phyloP scores from a whole-genome alignment of 1,140 invertebrate genomes.

The Psilanteris sp. region DNA sequence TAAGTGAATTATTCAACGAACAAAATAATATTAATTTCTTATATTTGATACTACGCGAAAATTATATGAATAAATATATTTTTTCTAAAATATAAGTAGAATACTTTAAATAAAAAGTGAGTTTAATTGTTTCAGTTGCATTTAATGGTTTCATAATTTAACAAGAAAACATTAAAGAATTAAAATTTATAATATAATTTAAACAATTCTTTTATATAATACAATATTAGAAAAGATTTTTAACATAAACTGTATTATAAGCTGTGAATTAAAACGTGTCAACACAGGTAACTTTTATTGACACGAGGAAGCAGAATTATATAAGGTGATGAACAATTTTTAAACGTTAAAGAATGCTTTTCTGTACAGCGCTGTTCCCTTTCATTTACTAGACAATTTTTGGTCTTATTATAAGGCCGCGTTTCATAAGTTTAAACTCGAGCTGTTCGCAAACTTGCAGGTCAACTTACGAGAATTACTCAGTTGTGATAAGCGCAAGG shows the following conservation, averaged over 20 bases:
- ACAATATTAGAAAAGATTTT: background rate
- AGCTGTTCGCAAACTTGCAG: conserved; percentile 45
- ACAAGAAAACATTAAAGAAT: too few species aligned
- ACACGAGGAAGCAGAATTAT: conserved; percentile 4
- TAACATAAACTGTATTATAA: background rate
- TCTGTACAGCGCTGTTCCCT: conserved; percentile 16
- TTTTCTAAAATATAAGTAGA: too few species aligned
- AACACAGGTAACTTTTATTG: conserved; percentile 3
- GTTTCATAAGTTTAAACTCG: conserved; percentile 50
- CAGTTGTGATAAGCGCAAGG: conserved; percentile 47
- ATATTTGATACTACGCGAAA: too few species aligned
- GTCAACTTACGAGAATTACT: conserved; percentile 55
- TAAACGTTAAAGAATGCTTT: conserved; percentile 35
- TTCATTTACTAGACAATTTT: conserved; percentile 46
- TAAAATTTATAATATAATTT: too few species aligned
- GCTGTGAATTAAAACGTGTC: background rate
- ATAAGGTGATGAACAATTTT: conserved; percentile 34
- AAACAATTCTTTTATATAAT: too few species aligned
- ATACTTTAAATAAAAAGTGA: too few species aligned
- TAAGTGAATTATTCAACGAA: too few species aligned
- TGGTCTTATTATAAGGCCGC: conserved; percentile 46
- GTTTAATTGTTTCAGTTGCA: too few species aligned
- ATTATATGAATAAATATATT: too few species aligned
- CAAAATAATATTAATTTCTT: too few species aligned
- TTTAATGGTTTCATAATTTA: too few species aligned